phyloP scores from a whole-genome alignment of 2,113 vertebrate species.

The Aepyceros melampus region DNA sequence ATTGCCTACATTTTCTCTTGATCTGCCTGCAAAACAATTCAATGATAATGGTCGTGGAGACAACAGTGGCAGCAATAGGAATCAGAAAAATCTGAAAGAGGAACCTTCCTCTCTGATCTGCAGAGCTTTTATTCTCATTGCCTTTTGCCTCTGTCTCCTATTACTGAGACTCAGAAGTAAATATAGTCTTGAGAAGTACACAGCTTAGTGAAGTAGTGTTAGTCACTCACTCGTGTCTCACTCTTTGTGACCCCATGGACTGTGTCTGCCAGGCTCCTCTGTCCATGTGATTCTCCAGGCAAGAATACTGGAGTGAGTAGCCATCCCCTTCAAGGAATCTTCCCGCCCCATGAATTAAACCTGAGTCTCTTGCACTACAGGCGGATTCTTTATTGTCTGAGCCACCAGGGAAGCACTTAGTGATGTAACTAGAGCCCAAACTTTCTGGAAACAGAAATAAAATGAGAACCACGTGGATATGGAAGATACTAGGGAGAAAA shows the following conservation, averaged over 20 bases:
- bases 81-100: background rate
- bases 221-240: background rate
- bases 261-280: background rate
- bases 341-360: background rate
- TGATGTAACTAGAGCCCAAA: background rate
- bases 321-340: background rate
- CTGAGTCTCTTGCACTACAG: background rate
- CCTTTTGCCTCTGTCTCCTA: background rate
- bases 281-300: background rate
- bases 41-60: background rate
- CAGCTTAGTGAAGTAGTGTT: background rate
- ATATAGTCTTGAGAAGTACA: background rate
- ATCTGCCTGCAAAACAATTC: background rate
- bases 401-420: background rate
- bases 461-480: background rate
- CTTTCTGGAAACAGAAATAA: background rate
- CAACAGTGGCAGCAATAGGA: background rate
- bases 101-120: background rate
- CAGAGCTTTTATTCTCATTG: background rate
- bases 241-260: background rate
- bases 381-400: background rate
- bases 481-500: background rate
- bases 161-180: background rate
- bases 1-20: background rate
- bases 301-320: background rate